Evolutionary conservation across 1,140 invertebrate species (phyloP).

Genomic region (Heliconius hermathena): DNA sequence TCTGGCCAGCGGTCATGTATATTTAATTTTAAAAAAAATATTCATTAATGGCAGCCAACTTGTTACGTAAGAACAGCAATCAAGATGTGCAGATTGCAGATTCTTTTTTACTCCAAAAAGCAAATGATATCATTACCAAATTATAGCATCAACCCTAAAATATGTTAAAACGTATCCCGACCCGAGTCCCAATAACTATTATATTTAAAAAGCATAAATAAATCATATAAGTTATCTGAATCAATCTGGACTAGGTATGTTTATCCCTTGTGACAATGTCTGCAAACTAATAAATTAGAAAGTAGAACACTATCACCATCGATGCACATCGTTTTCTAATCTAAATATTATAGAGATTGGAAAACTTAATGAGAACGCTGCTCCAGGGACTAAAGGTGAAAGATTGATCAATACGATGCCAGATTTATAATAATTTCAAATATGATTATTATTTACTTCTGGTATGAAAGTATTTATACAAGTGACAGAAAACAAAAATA

Average conservation of each 20-base stretch:
- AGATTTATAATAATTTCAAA: neutral
- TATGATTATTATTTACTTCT: neutral
- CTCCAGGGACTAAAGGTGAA: neutral
- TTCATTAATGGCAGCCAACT: too few relatives aligned
- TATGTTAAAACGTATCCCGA: neutral
- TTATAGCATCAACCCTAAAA: neutral
- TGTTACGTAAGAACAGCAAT: too few relatives aligned
- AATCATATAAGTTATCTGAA: neutral
- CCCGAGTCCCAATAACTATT: neutral
- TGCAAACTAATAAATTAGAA: constrained; percentile 3
- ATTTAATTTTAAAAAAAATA: too few relatives aligned
- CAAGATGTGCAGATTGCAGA: too few relatives aligned
- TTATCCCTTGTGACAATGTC: neutral
- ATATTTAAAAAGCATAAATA: constrained; percentile 1
- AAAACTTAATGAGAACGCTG: neutral
- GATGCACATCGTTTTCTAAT: constrained; percentile 3
- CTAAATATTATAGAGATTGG: constrained; percentile 13
- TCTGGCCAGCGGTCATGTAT: too few relatives aligned
- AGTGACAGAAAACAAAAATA: too few relatives aligned
- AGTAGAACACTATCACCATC: neutral
- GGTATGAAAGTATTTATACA: too few relatives aligned
- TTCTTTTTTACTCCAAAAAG: too few relatives aligned
- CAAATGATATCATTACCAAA: neutral
- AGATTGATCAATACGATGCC: neutral
- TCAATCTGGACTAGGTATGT: neutral